phyloP scores from a whole-genome alignment of 2,113 vertebrate species.

The Morphnarchus princeps region DNA sequence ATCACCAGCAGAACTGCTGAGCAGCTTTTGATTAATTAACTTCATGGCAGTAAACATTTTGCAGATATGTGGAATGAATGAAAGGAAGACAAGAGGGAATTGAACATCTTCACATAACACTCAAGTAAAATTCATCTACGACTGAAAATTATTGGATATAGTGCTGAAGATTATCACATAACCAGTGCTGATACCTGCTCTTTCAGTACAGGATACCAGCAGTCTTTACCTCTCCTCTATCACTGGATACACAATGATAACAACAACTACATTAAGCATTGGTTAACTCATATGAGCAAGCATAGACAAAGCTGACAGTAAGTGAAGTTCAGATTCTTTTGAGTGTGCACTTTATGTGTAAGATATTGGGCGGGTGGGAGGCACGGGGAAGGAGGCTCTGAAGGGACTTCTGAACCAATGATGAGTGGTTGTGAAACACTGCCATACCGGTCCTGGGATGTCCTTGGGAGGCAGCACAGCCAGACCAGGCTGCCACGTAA shows the following conservation, averaged over 20 bases:
- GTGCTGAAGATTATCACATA: background rate
- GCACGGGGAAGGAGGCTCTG: background rate
- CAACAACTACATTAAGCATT: background rate
- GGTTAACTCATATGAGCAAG: background rate
- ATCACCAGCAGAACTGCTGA: background rate
- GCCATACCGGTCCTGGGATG: background rate
- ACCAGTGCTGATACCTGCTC: background rate
- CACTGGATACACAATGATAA: background rate
- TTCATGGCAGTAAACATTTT: background rate
- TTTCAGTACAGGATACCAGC: background rate
- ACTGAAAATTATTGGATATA: background rate
- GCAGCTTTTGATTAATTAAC: background rate
- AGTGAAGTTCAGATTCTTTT: background rate
- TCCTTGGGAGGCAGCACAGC: background rate
- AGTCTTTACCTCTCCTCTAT: background rate
- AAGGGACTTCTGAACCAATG: background rate
- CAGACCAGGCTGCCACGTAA: background rate
- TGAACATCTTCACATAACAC: background rate
- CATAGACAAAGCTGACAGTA: background rate
- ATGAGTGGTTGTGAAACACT: background rate
- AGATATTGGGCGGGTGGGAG: accelerated
- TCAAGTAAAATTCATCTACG: background rate
- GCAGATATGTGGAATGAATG: background rate
- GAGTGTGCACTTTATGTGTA: background rate
- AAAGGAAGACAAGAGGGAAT: background rate